Percentiles rank a stretch among this genome's conserved stretches.
Evolutionary conservation across 2,113 vertebrate species (phyloP).

Genomic region (Neolamprologus tretocephalus): DNA sequence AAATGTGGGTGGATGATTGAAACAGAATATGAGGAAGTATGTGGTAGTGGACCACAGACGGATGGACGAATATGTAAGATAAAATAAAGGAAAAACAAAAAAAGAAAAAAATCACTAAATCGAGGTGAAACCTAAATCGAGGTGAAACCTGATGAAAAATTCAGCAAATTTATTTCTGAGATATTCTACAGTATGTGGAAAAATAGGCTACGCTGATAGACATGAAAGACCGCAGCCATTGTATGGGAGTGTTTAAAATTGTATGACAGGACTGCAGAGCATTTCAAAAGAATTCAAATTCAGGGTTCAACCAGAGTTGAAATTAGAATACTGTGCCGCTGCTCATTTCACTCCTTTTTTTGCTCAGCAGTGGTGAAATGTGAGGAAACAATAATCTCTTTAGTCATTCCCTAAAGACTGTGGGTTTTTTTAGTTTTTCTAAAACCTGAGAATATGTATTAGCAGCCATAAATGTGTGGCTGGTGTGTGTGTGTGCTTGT

Average conservation of each 20-base stretch:
- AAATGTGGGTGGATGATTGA: neutral
- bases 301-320: slow-evolving; percentile 66
- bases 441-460: neutral
- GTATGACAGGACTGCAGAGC: slow-evolving; percentile 53
- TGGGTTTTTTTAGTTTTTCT: neutral
- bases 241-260: slow-evolving; percentile 62
- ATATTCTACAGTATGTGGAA: slow-evolving; percentile 11
- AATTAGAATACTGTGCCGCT: slow-evolving; percentile 48
- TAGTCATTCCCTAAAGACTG: neutral
- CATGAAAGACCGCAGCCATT: slow-evolving; percentile 55
- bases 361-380: neutral
- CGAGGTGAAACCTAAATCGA: neutral
- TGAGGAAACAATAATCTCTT: neutral
- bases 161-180: slow-evolving; percentile 48
- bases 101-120: neutral
- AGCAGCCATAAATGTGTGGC: neutral
- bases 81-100: neutral
- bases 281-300: slow-evolving; percentile 71
- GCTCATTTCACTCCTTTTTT: slow-evolving; percentile 15
- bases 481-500: neutral
- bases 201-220: slow-evolving; percentile 36
- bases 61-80: slow-evolving; percentile 3
- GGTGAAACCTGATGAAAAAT: slow-evolving; percentile 15
- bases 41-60: neutral
- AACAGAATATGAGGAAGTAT: neutral